Evolutionary conservation across 2,797 vertebrate species (phyloP).

Genomic region (Helarctos malayanus): DNA sequence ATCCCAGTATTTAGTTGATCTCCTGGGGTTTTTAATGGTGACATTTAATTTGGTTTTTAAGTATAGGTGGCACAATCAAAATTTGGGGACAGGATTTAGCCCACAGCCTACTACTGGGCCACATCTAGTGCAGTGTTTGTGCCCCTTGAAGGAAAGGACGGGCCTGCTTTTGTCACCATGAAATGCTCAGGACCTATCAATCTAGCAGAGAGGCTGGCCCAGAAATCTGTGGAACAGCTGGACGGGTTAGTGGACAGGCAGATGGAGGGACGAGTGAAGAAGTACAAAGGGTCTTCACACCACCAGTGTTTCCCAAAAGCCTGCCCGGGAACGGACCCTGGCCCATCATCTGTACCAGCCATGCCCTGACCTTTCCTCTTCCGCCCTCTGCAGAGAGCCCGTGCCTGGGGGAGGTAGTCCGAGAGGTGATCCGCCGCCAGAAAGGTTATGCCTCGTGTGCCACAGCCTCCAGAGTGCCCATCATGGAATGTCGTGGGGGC

Average conservation of each 20-base stretch:
- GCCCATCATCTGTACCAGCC: rapidly evolving
- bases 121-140: not conserved
- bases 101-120: not conserved
- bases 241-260: rapidly evolving
- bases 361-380: not conserved
- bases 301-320: not conserved
- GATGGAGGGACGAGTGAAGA: not conserved
- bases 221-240: not conserved
- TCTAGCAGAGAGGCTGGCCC: not conserved
- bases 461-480: constrained; percentile 93
- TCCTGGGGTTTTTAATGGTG: not conserved
- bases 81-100: not conserved
- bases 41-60: not conserved
- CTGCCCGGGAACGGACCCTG: rapidly evolving
- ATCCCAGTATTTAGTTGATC: not conserved
- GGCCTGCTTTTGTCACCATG: not conserved
- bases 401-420: constrained; percentile 95
- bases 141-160: not conserved
- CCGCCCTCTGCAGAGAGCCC: constrained; percentile 89
- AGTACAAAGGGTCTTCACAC: not conserved
- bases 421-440: constrained; percentile 95
- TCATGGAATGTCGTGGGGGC: constrained; percentile 93
- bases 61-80: not conserved
- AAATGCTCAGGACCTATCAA: not conserved
- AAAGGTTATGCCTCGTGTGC: constrained; percentile 93